Evolutionary conservation across 2,113 vertebrate species (phyloP).

Genomic region (Crypturellus undulatus): DNA sequence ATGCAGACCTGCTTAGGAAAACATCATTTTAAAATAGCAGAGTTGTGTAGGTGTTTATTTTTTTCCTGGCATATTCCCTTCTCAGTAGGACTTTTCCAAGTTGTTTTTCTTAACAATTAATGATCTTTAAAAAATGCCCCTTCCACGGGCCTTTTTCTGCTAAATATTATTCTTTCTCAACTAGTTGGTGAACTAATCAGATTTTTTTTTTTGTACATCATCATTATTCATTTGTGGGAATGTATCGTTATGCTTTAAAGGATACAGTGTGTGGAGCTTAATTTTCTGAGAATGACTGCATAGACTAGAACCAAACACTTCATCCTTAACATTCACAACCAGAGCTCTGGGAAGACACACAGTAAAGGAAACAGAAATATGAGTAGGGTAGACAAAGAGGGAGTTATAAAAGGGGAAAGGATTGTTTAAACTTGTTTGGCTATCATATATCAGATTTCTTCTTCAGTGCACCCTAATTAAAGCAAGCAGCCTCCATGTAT

Average conservation of each 20-base stretch:
- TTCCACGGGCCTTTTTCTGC: background rate
- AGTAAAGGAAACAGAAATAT: slow-evolving; percentile 11
- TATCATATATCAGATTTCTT: background rate
- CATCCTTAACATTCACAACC: slow-evolving; percentile 28
- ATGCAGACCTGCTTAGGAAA: background rate
- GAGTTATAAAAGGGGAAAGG: background rate
- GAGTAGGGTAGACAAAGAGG: background rate
- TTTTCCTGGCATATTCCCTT: background rate
- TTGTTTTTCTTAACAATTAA: background rate
- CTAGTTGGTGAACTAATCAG: background rate
- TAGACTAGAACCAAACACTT: slow-evolving; percentile 1
- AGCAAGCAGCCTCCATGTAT: background rate
- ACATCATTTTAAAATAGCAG: background rate
- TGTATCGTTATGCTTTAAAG: background rate
- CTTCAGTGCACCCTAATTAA: background rate
- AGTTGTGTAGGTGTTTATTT: background rate
- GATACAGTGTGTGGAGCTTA: background rate
- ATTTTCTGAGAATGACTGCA: slow-evolving; percentile 23
- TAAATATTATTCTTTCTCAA: background rate
- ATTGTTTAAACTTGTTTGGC: background rate
- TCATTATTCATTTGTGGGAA: background rate
- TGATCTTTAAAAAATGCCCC: background rate
- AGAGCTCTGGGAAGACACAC: background rate
- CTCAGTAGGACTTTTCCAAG: background rate
- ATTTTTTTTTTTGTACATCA: background rate